A percentile compares a stretch with the other conserved stretches of the same genome.
phyloP scores from a whole-genome alignment of 2,888 invertebrate species.

The Elegia similella region DNA sequence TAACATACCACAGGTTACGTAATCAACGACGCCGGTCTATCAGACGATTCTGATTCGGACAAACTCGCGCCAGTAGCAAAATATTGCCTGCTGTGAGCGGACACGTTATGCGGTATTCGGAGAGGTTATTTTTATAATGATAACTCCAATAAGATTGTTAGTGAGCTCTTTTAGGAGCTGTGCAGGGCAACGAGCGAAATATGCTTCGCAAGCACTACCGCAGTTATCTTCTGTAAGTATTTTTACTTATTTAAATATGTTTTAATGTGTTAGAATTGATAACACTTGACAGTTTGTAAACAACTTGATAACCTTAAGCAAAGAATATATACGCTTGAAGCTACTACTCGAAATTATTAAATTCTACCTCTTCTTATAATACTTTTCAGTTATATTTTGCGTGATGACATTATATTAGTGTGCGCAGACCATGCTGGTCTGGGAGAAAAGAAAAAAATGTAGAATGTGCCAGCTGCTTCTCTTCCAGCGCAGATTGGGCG shows the following conservation, averaged over 20 bases:
- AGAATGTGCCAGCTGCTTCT: too few species aligned
- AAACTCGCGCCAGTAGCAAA: neutral
- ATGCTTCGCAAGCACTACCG: constrained; percentile 20
- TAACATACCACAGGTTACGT: neutral
- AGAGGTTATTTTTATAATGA: constrained; percentile 14
- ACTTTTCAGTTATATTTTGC: too few species aligned
- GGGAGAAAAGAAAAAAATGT: too few species aligned
- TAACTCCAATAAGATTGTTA: constrained; percentile 12
- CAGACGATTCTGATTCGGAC: too few species aligned
- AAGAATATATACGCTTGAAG: too few species aligned
- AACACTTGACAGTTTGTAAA: constrained; percentile 5
- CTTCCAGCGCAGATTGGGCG: too few species aligned
- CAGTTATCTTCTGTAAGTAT: constrained; percentile 18
- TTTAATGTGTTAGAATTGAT: neutral
- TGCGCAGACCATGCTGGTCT: too few species aligned
- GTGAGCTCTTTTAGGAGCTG: neutral
- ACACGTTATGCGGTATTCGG: neutral
- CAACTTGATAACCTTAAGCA: too few species aligned
- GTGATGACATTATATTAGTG: too few species aligned
- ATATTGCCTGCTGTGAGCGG: neutral
- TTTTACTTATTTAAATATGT: neutral
- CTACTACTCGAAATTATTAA: too few species aligned
- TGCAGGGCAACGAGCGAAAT: neutral
- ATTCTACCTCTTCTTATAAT: too few species aligned
- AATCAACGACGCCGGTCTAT: neutral